A percentile compares a stretch with the other conserved stretches of the same genome.
Evolutionary conservation across 30 jellyfish, hydroid and myxozoan species (phyloP).

Genomic region (Cassiopea xamachana): DNA sequence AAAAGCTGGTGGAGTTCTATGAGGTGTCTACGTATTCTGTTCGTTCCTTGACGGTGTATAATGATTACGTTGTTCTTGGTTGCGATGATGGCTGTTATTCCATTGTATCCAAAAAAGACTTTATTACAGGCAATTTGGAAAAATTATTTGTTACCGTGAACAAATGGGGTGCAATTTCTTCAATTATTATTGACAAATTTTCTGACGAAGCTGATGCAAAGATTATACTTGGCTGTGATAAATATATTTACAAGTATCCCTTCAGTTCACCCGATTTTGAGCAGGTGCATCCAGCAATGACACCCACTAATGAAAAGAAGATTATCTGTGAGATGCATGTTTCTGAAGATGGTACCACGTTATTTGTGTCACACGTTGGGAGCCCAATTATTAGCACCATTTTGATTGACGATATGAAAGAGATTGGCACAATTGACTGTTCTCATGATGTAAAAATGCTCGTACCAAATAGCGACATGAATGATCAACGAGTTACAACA

Average conservation of each 20-base stretch:
- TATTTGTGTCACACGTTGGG: slow-evolving; percentile 65
- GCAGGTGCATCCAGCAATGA: slow-evolving; percentile 10
- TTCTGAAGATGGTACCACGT: slow-evolving; percentile 46
- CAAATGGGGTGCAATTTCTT: slow-evolving; percentile 51
- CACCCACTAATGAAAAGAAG: slow-evolving; percentile 34
- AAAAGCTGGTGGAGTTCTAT: slow-evolving; percentile 33
- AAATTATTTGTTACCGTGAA: slow-evolving; percentile 25
- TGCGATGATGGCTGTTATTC: slow-evolving; percentile 66
- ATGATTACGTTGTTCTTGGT: slow-evolving; percentile 71
- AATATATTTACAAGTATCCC: slow-evolving; percentile 53
- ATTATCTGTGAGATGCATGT: slow-evolving; percentile 50
- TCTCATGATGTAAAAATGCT: slow-evolving; percentile 49
- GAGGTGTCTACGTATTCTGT: slow-evolving; percentile 50
- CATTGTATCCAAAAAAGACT: slow-evolving; percentile 56
- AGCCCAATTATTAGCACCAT: slow-evolving; percentile 48
- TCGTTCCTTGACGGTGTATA: slow-evolving; percentile 61
- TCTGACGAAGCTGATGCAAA: not conserved
- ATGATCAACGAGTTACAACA: slow-evolving; percentile 86
- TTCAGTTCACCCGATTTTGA: not conserved
- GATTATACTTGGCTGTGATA: slow-evolving; percentile 58
- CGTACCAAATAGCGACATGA: slow-evolving; percentile 52
- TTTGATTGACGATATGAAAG: slow-evolving; percentile 16
- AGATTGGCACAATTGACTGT: slow-evolving; percentile 58
- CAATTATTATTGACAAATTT: slow-evolving; percentile 33
- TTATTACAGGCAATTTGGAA: slow-evolving; percentile 71